Percentiles rank a stretch among this genome's conserved stretches.
Evolutionary conservation across 2,113 vertebrate genomes (phyloP).

Genomic region (Tursiops truncatus): DNA sequence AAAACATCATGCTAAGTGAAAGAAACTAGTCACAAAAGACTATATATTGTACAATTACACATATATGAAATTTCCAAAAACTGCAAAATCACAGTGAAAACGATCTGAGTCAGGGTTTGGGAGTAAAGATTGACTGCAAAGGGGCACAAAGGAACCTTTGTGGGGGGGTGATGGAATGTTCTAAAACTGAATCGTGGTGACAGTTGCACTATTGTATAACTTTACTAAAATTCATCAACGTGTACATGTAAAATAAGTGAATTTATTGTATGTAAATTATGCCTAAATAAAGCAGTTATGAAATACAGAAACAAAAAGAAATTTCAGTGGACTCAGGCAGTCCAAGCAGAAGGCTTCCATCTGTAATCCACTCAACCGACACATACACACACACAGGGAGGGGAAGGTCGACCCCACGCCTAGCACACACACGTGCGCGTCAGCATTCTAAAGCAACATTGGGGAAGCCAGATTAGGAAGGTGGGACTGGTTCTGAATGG

Average conservation of each 20-base stretch:
- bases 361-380: not conserved
- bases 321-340: not conserved
- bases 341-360: constrained; percentile 13
- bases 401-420: not conserved
- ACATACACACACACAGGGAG: not conserved
- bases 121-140: not conserved
- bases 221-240: not conserved
- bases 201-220: not conserved
- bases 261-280: not conserved
- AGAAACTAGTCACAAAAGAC: not conserved
- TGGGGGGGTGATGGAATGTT: not conserved
- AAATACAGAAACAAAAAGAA: not conserved
- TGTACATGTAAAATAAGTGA: not conserved
- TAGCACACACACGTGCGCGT: not conserved
- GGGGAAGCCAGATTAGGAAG: not conserved
- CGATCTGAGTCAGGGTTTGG: not conserved
- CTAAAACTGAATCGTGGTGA: not conserved
- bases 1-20: not conserved
- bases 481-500: not conserved
- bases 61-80: not conserved
- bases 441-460: not conserved
- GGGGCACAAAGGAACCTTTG: not conserved
- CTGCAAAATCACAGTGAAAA: not conserved
- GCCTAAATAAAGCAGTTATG: not conserved
- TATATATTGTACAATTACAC: not conserved